phyloP scores from a whole-genome alignment of 2,888 invertebrate species.

The Papilio elwesi region DNA sequence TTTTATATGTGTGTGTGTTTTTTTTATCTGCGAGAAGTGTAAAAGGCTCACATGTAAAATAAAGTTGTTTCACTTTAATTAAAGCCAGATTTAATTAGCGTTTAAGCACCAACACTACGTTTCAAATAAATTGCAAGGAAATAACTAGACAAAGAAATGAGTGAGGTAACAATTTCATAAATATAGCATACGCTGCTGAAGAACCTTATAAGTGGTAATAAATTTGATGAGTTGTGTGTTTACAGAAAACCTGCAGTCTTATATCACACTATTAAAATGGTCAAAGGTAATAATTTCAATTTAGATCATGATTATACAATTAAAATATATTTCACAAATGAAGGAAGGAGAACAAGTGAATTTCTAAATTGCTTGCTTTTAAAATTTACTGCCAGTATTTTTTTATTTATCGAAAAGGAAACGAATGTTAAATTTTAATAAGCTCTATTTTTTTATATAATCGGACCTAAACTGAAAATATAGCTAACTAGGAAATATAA shows the following conservation, averaged over 20 bases:
- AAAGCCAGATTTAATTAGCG: conserved; percentile 33
- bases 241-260: not conserved
- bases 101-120: conserved; percentile 13
- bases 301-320: too few relatives aligned
- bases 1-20: conserved; percentile 7
- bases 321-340: too few relatives aligned
- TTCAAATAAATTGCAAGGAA: conserved; percentile 29
- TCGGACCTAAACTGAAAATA: too few relatives aligned
- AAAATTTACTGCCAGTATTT: too few relatives aligned
- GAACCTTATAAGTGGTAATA: conserved; percentile 6
- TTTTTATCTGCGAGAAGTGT: conserved; percentile 11
- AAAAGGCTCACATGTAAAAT: conserved; percentile 27
- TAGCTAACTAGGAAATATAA: too few relatives aligned
- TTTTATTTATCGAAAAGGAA: too few relatives aligned
- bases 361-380: too few relatives aligned
- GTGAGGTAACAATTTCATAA: conserved; percentile 21
- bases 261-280: conserved; percentile 4
- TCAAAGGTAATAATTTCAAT: not conserved
- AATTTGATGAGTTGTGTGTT: conserved; percentile 9
- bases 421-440: too few relatives aligned
- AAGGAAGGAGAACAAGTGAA: too few relatives aligned
- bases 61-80: conserved; percentile 27
- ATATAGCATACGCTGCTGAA: conserved; percentile 12
- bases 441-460: too few relatives aligned
- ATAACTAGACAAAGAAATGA: conserved; percentile 29